Evolutionary conservation across 2,113 vertebrate species (phyloP).

Genomic region (Chiloscyllium plagiosum): DNA sequence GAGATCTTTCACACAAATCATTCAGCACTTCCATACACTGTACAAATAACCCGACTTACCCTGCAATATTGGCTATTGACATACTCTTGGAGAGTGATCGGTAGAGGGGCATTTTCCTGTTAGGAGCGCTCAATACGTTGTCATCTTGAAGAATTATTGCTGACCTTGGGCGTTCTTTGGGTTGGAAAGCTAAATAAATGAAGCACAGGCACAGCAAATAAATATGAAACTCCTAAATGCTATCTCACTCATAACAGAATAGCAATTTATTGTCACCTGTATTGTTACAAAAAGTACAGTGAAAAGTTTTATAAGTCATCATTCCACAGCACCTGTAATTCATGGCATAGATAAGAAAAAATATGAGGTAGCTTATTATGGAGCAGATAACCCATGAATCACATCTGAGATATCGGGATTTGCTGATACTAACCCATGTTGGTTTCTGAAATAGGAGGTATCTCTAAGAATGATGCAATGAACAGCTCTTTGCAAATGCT

Average conservation of each 20-base stretch:
- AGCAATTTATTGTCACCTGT: too few species aligned
- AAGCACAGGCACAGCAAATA: neutral
- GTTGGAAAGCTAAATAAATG: conserved; percentile 60
- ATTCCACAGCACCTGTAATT: too few species aligned
- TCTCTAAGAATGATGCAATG: neutral
- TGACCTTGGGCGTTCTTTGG: conserved; percentile 84
- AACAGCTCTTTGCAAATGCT: neutral
- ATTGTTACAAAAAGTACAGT: too few species aligned
- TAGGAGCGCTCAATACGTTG: conserved; percentile 51
- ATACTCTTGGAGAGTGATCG: conserved; percentile 85
- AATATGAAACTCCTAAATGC: neutral
- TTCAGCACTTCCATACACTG: neutral
- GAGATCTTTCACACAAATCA: neutral
- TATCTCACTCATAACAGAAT: neutral
- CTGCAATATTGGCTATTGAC: conserved; percentile 95
- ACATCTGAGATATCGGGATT: neutral
- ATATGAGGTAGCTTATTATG: neutral
- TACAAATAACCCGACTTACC: conserved; percentile 57
- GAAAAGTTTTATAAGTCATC: too few species aligned
- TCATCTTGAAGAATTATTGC: conserved; percentile 82
- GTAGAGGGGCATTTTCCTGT: conserved; percentile 62
- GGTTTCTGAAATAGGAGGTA: too few species aligned
- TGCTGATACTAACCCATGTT: neutral
- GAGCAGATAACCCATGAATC: neutral
- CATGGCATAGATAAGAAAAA: neutral